Conservation (phyloP, 2,797 vertebrate genomes). For the Aeoliscus strigatus region DNA sequence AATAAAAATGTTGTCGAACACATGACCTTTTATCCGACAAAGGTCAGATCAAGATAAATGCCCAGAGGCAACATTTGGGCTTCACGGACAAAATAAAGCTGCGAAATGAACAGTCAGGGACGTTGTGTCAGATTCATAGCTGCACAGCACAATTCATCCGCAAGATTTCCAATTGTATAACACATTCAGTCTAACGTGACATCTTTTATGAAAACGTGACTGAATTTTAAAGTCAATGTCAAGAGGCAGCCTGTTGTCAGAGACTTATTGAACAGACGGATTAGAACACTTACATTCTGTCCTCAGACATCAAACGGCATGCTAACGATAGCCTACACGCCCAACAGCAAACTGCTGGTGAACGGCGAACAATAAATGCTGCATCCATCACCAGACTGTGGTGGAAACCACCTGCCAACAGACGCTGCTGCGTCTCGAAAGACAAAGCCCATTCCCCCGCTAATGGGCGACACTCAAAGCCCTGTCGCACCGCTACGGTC, state of each 20-base stretch:
- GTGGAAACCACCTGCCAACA: constrained; percentile 36
- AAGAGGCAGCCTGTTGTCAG: constrained; percentile 10
- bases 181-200: too few species aligned
- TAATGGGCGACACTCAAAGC: constrained; percentile 48
- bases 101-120: constrained; percentile 43
- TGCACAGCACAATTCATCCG: constrained; percentile 3
- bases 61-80: constrained; percentile 29
- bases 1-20: constrained; percentile 12
- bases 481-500: constrained; percentile 40
- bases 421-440: constrained; percentile 53
- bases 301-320: neutral
- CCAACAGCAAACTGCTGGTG: neutral
- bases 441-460: constrained; percentile 23
- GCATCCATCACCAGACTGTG: constrained; percentile 33
- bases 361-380: constrained; percentile 9
- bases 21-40: constrained; percentile 26
- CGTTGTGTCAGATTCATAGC: constrained; percentile 33
- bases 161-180: too few species aligned
- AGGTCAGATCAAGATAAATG: constrained; percentile 48
- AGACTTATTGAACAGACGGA: too few species aligned
- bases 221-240: constrained; percentile 26
- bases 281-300: neutral
- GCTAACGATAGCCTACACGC: neutral
- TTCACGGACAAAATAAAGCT: constrained; percentile 34
- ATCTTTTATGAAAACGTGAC: constrained; percentile 21